Evolutionary conservation across 2,113 vertebrate genomes (phyloP).

Genomic region (Leptosomus discolor): DNA sequence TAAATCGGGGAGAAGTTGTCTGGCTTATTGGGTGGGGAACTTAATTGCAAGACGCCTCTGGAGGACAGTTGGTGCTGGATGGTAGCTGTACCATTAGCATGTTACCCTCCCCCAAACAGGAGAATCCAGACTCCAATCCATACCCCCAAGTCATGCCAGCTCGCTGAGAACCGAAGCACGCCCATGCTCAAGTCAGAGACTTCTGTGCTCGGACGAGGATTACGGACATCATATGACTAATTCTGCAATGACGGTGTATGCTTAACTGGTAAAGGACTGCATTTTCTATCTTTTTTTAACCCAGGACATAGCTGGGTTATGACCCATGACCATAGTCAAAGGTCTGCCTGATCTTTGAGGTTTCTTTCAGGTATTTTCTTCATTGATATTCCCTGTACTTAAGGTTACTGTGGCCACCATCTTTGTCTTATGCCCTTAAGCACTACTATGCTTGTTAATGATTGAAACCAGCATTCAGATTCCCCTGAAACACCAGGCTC

Average conservation of each 20-base stretch:
- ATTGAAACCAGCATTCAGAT: neutral
- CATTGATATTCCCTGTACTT: neutral
- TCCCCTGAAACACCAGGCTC: neutral
- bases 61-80: fast-evolving
- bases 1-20: neutral
- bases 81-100: neutral
- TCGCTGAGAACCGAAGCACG: neutral
- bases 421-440: neutral
- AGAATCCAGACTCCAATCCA: neutral
- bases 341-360: neutral
- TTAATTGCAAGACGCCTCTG: neutral
- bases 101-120: neutral
- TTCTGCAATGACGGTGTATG: neutral
- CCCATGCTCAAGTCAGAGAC: neutral
- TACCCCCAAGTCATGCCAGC: neutral
- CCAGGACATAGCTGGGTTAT: neutral
- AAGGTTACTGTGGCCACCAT: neutral
- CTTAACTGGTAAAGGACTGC: neutral
- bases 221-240: neutral
- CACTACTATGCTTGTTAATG: neutral
- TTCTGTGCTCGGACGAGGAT: neutral
- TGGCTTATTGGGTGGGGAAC: neutral
- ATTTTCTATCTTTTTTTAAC: slow-evolving; percentile 3
- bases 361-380: slow-evolving; percentile 3
- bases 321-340: no score